A percentile compares a stretch with the other conserved stretches of the same genome.
phyloP scores from a whole-genome alignment of 2,888 invertebrate genomes.

The Pammene fasciana region DNA sequence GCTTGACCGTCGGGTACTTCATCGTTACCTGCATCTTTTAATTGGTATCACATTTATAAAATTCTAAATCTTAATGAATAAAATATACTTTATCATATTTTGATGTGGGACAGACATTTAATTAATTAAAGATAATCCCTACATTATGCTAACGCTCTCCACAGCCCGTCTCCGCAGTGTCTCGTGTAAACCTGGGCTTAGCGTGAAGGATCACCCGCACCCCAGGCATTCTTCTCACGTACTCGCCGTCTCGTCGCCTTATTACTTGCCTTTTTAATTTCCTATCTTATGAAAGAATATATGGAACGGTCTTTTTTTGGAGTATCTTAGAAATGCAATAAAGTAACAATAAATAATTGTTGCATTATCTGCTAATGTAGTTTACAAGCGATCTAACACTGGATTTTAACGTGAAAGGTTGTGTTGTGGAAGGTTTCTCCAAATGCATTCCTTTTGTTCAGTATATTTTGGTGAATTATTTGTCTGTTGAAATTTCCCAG shows the following conservation, averaged over 20 bases:
- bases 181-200: slow-evolving; percentile 64
- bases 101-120: neutral
- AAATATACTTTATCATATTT: neutral
- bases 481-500: too few species aligned
- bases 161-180: slow-evolving; percentile 50
- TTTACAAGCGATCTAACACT: slow-evolving; percentile 1
- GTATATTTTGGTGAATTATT: too few species aligned
- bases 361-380: neutral
- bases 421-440: too few species aligned
- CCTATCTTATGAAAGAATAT: neutral
- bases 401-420: too few species aligned
- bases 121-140: neutral
- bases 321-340: neutral
- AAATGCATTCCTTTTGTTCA: too few species aligned
- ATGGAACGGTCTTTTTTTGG: neutral
- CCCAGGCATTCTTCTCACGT: slow-evolving; percentile 70
- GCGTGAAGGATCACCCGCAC: slow-evolving; percentile 68
- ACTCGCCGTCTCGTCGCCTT: slow-evolving; percentile 68
- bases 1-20: too few species aligned
- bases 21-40: too few species aligned
- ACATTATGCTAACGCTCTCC: slow-evolving; percentile 26
- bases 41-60: too few species aligned
- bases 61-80: too few species aligned
- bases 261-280: slow-evolving; percentile 56
- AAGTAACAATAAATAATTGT: neutral